These are phyloP conservation scores for Oreotrochilus melanogaster DNA, from an alignment of 2,113 vertebrate species.

Conservation along the genomic window DNA sequence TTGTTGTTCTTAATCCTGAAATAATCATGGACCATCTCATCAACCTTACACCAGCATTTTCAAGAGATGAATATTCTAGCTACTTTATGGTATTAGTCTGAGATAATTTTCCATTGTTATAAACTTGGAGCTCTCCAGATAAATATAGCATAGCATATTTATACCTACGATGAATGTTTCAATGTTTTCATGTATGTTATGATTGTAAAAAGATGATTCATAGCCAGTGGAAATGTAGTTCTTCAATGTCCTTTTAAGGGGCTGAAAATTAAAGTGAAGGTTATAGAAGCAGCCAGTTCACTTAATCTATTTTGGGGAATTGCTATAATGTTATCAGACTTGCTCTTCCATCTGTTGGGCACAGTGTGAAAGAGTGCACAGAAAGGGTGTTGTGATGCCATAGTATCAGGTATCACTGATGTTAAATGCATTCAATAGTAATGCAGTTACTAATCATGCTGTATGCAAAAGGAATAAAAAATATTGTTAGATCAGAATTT, in stretches of 20 bases:
- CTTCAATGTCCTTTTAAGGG: not conserved
- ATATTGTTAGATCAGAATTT: not conserved
- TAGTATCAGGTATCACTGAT: not conserved
- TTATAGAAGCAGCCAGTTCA: not conserved
- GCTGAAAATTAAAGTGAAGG: slow-evolving; percentile 20
- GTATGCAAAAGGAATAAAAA: not conserved
- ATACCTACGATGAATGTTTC: slow-evolving; percentile 1
- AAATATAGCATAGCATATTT: slow-evolving; percentile 45
- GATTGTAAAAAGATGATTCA: slow-evolving; percentile 18
- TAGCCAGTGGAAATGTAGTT: not conserved
- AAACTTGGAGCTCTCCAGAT: slow-evolving; percentile 16
- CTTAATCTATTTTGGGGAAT: not conserved
- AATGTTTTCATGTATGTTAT: not conserved
- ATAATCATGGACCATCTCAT: slow-evolving; percentile 23
- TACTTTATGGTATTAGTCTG: slow-evolving; percentile 21
- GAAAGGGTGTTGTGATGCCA: not conserved
- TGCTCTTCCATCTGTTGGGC: not conserved
- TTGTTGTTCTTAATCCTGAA: slow-evolving; percentile 42
- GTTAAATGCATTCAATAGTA: not conserved
- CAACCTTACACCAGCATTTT: not conserved
- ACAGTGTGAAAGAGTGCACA: not conserved
- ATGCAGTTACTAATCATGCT: not conserved
- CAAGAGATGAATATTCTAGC: slow-evolving; percentile 33
- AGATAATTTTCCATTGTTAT: not conserved
- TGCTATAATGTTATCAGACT: not conserved